phyloP scores from a whole-genome alignment of 2,113 vertebrate species.

The Oxyura jamaicensis region DNA sequence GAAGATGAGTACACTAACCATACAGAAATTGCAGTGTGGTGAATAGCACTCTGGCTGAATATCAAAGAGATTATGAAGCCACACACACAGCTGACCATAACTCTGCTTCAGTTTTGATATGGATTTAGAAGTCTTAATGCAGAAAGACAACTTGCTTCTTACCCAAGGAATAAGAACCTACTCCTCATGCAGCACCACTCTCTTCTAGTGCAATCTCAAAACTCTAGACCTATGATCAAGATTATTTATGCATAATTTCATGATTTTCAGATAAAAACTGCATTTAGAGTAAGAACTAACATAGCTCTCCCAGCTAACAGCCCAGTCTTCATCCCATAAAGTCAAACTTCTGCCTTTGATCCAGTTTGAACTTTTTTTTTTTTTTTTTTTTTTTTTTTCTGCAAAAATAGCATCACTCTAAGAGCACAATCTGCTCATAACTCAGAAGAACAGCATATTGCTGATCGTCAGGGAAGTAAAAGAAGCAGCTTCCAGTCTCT shows the following conservation, averaged over 20 bases:
- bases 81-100: background rate
- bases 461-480: background rate
- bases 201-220: background rate
- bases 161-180: background rate
- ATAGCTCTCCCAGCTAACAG: background rate
- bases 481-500: background rate
- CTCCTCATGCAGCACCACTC: background rate
- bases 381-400: background rate
- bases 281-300: background rate
- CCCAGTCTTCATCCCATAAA: background rate
- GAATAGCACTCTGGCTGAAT: background rate
- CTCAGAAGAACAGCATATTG: background rate
- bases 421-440: background rate
- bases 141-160: background rate
- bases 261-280: background rate
- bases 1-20: background rate
- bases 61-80: background rate
- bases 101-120: background rate
- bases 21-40: background rate
- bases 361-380: background rate
- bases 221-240: background rate
- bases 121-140: background rate
- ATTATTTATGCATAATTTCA: background rate
- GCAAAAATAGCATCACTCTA: background rate
- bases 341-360: background rate